Percentiles rank a stretch among this genome's conserved stretches.
Evolutionary conservation across 2,888 invertebrate genomes (phyloP).

Genomic region (Phytoseiulus persimilis): DNA sequence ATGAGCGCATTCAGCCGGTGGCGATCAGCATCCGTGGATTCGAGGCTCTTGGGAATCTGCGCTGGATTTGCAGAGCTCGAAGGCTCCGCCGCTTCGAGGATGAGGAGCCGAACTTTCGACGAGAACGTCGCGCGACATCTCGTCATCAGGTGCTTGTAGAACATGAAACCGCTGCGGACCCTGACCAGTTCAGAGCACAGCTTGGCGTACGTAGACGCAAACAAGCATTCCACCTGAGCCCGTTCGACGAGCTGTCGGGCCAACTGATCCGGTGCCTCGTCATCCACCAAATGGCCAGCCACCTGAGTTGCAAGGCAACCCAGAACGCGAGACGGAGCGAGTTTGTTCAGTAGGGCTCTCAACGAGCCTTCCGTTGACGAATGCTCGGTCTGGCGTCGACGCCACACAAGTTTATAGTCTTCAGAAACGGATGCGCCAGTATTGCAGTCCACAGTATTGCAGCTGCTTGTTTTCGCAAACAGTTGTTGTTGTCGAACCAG

Average conservation of each 20-base stretch:
- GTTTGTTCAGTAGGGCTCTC: slow-evolving; percentile 13
- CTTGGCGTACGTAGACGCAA: slow-evolving; percentile 6
- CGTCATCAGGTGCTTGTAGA: slow-evolving; percentile 36
- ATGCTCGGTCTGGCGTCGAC: slow-evolving; percentile 15
- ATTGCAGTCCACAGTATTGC: slow-evolving; percentile 9
- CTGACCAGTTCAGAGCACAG: slow-evolving; percentile 21
- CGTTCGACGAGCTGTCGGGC: slow-evolving; percentile 34
- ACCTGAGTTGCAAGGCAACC: slow-evolving; percentile 27
- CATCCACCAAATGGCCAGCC: slow-evolving; percentile 25
- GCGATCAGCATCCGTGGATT: slow-evolving; percentile 19
- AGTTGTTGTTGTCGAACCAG: background rate
- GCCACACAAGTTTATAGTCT: slow-evolving; percentile 23
- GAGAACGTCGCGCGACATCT: slow-evolving; percentile 19
- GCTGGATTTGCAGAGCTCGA: background rate
- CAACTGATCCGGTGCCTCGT: slow-evolving; percentile 25
- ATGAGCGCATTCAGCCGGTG: slow-evolving; percentile 34
- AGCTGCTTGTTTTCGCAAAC: background rate
- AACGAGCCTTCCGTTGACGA: slow-evolving; percentile 27
- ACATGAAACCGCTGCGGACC: slow-evolving; percentile 20
- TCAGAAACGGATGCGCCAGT: background rate
- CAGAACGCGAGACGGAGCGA: slow-evolving; percentile 25
- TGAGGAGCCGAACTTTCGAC: background rate
- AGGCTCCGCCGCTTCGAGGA: background rate
- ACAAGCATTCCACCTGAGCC: slow-evolving; percentile 8
- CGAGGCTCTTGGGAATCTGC: background rate